Conservation (phyloP, 2,797 vertebrate species). For the Vespertilio murinus region DNA sequence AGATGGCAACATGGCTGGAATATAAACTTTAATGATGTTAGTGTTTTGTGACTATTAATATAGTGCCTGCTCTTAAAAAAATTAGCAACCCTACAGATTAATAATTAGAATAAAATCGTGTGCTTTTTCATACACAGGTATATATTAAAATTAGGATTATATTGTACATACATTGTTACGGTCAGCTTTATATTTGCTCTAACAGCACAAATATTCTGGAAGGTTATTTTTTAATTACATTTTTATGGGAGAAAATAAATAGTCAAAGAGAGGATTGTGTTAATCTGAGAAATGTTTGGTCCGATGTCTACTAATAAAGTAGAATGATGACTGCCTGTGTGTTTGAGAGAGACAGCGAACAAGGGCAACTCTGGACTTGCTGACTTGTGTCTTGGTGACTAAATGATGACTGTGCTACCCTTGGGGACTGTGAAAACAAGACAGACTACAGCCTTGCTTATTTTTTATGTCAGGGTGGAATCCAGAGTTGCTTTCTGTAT, state of each 20-base stretch:
- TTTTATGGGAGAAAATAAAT: constrained; percentile 2
- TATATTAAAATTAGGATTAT: neutral
- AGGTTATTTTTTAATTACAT: neutral
- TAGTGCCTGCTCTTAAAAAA: neutral
- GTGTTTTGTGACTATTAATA: neutral
- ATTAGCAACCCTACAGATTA: neutral
- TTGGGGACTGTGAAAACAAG: neutral
- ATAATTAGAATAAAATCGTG: neutral
- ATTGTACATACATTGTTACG: neutral
- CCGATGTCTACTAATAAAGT: neutral
- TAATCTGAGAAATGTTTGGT: neutral
- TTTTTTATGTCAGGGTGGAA: neutral
- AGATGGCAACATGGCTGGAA: neutral
- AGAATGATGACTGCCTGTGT: neutral
- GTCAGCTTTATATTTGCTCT: neutral
- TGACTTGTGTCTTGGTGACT: neutral
- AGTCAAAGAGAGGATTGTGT: neutral
- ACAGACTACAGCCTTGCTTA: neutral
- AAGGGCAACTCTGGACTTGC: neutral
- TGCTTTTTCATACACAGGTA: neutral
- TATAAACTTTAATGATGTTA: neutral
- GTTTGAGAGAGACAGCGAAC: neutral
- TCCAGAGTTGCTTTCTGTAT: neutral
- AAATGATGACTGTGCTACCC: neutral
- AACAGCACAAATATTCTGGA: neutral